Evolutionary conservation across 2,113 vertebrate genomes (phyloP), one percentile per base, ranked within the genome.

Genomic region (Phaetusa simplex): DNA sequence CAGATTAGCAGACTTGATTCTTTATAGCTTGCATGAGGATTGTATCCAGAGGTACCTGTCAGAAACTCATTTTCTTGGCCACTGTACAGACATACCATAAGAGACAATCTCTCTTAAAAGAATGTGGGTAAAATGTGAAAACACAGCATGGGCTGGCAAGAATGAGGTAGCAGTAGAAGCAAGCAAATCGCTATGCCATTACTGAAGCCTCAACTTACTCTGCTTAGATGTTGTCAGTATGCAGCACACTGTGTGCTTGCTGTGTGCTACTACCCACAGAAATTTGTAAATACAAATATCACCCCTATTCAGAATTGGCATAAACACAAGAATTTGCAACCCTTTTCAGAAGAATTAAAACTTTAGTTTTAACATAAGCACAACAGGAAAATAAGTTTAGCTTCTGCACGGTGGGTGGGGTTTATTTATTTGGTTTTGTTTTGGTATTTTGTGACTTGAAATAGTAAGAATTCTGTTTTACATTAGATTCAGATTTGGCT

Each of bases 121-220:
- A 74, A 4, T 34, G 32, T 50, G 18, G 59, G n/a, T 19, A 59
- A 79, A 88, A 93, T 65, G 43, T 61, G 36, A 81, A 95, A 95
- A 92, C 79, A 90, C 50, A 88, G 79, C n/a, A 58, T 45, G 45
- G 30, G 16, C 4, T 81, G 80, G 55, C 27, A 81, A 86, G 42
- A 83, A 86, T 58, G 45, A 91, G 38, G 53, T 43, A 86, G 40
- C 32, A 90, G 32, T 67, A 93, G 94, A 82, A 93, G 47, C n/a
- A 85, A 92, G 34, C 1, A 90, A 95, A 88, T 95, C 88, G 19
- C 22, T 55, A 6, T 43, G 36, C n/a, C 9, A 42, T 91, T 85
- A 78, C 42, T 73, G 71, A 86, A 86, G 45, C 71, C 50, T 88
- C 64, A 32, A 40, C 32, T 88, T 86, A 69, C 16, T 70, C 27